Evolutionary conservation across 2,113 vertebrate species (phyloP).

Genomic region (Nicator chloris): DNA sequence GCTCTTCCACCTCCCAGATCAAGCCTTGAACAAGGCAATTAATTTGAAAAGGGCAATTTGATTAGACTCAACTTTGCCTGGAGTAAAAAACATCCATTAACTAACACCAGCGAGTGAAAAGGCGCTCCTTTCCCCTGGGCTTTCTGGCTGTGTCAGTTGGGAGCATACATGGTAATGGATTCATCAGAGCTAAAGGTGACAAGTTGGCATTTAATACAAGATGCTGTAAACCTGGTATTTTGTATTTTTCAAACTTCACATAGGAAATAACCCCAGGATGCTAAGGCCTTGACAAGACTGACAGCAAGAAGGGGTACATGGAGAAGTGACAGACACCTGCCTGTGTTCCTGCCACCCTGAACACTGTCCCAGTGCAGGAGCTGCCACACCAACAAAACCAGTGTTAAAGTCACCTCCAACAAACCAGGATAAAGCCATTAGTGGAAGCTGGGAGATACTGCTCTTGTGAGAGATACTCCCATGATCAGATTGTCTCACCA

Average conservation of each 20-base stretch:
- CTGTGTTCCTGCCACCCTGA: not conserved
- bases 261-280: not conserved
- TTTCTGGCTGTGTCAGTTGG: not conserved
- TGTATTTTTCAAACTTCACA: not conserved
- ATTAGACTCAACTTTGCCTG: slow-evolving; percentile 6
- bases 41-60: slow-evolving; percentile 22
- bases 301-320: not conserved
- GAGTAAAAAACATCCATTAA: not conserved
- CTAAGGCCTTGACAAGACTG: not conserved
- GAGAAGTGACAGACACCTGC: not conserved
- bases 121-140: not conserved
- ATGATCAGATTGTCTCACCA: not conserved
- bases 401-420: not conserved
- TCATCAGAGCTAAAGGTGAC: not conserved
- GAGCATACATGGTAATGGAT: not conserved
- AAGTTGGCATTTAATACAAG: not conserved
- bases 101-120: not conserved
- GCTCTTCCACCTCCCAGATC: not conserved
- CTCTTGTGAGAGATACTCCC: not conserved
- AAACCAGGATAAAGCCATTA: not conserved
- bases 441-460: not conserved
- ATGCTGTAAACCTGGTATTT: not conserved
- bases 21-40: not conserved
- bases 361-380: not conserved
- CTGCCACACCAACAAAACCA: not conserved